These are phyloP conservation scores for Promerops cafer DNA, from an alignment of 2,113 vertebrate species.

Conservation along the genomic window DNA sequence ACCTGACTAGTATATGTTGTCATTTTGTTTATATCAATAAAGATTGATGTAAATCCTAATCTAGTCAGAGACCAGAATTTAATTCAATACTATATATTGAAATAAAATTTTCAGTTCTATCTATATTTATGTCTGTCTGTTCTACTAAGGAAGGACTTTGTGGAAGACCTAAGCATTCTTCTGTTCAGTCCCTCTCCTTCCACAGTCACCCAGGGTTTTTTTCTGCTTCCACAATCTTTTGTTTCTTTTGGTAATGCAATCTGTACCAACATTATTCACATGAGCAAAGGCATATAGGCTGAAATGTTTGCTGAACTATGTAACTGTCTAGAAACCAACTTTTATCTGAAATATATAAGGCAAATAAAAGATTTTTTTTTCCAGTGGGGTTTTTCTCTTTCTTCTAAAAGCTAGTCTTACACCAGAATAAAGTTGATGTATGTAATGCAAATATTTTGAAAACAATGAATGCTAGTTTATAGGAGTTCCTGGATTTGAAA, in stretches of 20 bases:
- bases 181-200: background rate
- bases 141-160: background rate
- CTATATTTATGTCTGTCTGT: background rate
- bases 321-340: background rate
- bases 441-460: background rate
- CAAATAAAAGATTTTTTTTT: background rate
- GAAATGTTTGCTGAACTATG: background rate
- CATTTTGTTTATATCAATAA: background rate
- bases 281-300: background rate
- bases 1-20: background rate
- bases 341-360: background rate
- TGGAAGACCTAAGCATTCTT: background rate
- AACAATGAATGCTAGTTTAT: background rate
- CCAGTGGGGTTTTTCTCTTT: rapidly evolving
- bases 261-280: background rate
- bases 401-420: background rate
- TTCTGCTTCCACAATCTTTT: background rate
- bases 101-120: background rate
- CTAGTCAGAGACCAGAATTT: background rate
- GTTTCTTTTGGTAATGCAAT: background rate
- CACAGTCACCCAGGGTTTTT: background rate
- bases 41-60: background rate
- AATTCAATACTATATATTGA: background rate
- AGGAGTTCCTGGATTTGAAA: background rate
- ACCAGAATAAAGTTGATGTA: background rate